Evolutionary conservation across 2,113 vertebrate genomes (phyloP).

Genomic region (Cheirogaleus medius): DNA sequence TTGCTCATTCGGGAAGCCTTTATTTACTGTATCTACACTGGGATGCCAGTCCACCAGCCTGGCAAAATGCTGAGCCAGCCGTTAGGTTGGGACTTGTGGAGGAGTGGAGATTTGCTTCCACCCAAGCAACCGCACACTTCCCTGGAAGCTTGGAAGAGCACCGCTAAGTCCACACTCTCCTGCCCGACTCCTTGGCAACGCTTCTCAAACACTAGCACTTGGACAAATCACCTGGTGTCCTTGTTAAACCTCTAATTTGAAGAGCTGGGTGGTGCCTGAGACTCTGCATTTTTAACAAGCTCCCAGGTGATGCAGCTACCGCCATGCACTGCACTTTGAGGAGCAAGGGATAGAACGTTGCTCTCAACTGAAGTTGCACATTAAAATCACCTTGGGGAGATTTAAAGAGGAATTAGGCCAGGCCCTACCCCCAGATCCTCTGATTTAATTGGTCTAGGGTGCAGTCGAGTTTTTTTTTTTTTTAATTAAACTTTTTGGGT

Average conservation of each 20-base stretch:
- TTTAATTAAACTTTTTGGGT: not conserved
- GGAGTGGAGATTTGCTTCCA: not conserved
- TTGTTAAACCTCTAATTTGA: slow-evolving; percentile 34
- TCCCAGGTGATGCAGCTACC: not conserved
- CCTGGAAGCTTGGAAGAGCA: not conserved
- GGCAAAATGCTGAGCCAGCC: not conserved
- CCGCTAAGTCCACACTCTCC: not conserved
- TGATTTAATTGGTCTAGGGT: not conserved
- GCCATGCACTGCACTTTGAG: not conserved
- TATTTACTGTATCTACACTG: not conserved
- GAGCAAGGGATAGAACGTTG: not conserved
- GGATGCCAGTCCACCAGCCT: not conserved
- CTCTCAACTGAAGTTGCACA: not conserved
- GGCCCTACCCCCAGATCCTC: not conserved
- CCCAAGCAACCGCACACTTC: not conserved
- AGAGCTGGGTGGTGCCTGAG: not conserved
- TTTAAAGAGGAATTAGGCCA: not conserved
- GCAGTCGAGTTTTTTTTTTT: not conserved
- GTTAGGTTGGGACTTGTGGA: not conserved
- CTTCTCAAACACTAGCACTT: not conserved
- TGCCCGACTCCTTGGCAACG: not conserved
- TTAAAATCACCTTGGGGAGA: slow-evolving; percentile 21
- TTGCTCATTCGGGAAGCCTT: not conserved
- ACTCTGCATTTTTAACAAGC: slow-evolving; percentile 11
- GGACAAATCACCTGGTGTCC: not conserved